Base-by-base conservation (phyloP, 2,797 vertebrate genomes). In the Tarsius wallacei region DNA sequence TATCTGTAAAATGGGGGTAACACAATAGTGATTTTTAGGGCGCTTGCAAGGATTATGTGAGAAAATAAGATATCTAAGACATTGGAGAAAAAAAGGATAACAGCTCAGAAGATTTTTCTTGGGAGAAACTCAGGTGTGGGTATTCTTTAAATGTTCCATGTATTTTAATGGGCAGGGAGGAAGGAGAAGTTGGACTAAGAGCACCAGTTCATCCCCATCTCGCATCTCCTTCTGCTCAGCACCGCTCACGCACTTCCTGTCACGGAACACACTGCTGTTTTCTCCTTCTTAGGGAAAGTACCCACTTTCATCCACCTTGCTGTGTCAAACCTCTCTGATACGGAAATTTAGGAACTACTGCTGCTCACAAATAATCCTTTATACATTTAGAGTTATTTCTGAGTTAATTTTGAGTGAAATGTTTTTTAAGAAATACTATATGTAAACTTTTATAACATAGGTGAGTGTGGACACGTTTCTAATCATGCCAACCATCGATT, bases 191-290 rank as follows among this genome's bases (percentile, higher is more conserved):
- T 3, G 7, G 33, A 22, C 2, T 42, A 0, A 1, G 17, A 36
- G 12, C n/a, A 0, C 9, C 26, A 36, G 68, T 15, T 28, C 5
- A 2, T 4, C 19, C 0, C 9, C 7, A 5, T 17, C 36, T 31
- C 0, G 4, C 7, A 5, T 17, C 36, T 31, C 7, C 0, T 0
- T 31, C 42, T 31, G 36, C 51, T 19, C 12, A 2, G 33, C 9
- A 9, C 13, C 5, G 1, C 15, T 12, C n/a, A 2, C 0, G 1
- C n/a, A 31, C 0, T 7, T 13, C 28, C 19, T 57, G 28, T 49
- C 42, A 28, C 16, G 1, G 22, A 82, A 24, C 66, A 63, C 47
- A 49, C 31, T 0, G 5, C 22, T 33, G 1, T 70, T n/a, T 64
- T 31, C 26, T 82, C 28, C 2, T 36, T 71, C 31, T n/a, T 7